A percentile compares a stretch with the other conserved stretches of the same genome.
Evolutionary conservation across 2,797 vertebrate genomes (phyloP).

Genomic region (Myotis myotis): DNA sequence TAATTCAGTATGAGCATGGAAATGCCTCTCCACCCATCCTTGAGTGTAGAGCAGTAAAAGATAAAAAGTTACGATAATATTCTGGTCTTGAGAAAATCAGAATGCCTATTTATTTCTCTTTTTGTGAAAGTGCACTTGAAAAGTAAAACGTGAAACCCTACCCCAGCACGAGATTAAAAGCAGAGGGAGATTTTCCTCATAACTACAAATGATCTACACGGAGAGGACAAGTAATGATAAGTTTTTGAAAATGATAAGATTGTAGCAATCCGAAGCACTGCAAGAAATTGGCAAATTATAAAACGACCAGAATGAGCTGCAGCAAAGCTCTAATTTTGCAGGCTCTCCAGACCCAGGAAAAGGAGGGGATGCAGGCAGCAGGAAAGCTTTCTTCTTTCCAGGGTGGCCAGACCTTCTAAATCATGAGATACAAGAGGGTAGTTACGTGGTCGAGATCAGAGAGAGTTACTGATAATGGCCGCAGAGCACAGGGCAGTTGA

Average conservation of each 20-base stretch:
- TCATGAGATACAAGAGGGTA: conserved; percentile 30
- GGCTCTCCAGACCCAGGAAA: conserved; percentile 40
- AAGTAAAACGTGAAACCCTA: conserved; percentile 77
- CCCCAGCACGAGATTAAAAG: conserved; percentile 79
- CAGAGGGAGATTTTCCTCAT: conserved; percentile 76
- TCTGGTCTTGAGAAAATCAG: conserved; percentile 63
- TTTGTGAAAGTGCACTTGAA: conserved; percentile 70
- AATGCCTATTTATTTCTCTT: conserved; percentile 75
- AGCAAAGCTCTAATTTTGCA: conserved; percentile 67
- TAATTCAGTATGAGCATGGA: conserved; percentile 58
- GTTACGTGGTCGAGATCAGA: conserved; percentile 49
- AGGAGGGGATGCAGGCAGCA: conserved; percentile 17
- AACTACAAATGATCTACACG: conserved; percentile 76
- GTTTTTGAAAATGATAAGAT: conserved; percentile 76
- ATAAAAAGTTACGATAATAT: conserved; percentile 64
- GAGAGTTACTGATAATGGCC: conserved; percentile 73
- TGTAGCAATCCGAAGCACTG: conserved; percentile 74
- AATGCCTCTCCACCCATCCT: conserved; percentile 43
- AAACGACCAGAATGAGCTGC: conserved; percentile 75
- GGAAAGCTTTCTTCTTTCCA: conserved; percentile 5
- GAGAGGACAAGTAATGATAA: conserved; percentile 78
- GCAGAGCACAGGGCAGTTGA: conserved; percentile 70
- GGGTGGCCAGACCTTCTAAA: background rate
- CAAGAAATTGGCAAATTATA: conserved; percentile 80
- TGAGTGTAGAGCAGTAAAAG: conserved; percentile 41